Evolutionary conservation across 2,113 vertebrate species (phyloP), one percentile per base, ranked within the genome.

Genomic region (Thamnophis sirtalis): DNA sequence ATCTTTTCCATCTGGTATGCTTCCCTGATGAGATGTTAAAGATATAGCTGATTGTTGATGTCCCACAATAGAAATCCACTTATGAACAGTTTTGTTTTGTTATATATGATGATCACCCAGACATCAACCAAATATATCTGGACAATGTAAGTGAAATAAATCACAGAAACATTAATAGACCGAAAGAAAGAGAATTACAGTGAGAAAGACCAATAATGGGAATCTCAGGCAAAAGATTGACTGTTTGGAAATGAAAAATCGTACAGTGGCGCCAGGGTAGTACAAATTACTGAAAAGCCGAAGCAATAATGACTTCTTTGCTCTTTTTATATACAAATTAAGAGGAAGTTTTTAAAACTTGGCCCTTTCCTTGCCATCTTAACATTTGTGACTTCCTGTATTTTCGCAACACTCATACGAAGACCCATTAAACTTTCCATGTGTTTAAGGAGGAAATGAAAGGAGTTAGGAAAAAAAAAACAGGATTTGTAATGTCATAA

Each of bases 71-170:
- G 53, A 53, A 84, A 56, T 4, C 84, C 84, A 60, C 38, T 53
- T 80, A 15, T 68, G 28, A 68, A 68, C 28, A 68, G 58, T 68
- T 68, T 68, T n/a, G 60, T n/a, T 68, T n/a, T n/a, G 11, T 68
- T 68, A n/a, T 13, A n/a, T 68, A 68, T 28, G 7, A 22, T 26
- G 9, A 84, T 33, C 54, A 94, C 89, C 92, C 92, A 96, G 63
- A 86, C 89, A 94, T 84, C 92, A 95, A 93, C 9, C 8, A 68
- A n/a, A 87, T 89, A 85, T 92, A 92, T 94, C 94, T 93, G 94
- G 38, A 94, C 90, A 93, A 93, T 80, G 26, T 89, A 58, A 93
- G 63, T n/a, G 38, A 95, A 56, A 48, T 54, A 92, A 91, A 94
- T 93, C 21, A 88, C 21, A 88, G 26, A 95, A 94, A 89, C 60